phyloP scores from a whole-genome alignment of 1,140 invertebrate species.

The Tetragnatha versicolor region DNA sequence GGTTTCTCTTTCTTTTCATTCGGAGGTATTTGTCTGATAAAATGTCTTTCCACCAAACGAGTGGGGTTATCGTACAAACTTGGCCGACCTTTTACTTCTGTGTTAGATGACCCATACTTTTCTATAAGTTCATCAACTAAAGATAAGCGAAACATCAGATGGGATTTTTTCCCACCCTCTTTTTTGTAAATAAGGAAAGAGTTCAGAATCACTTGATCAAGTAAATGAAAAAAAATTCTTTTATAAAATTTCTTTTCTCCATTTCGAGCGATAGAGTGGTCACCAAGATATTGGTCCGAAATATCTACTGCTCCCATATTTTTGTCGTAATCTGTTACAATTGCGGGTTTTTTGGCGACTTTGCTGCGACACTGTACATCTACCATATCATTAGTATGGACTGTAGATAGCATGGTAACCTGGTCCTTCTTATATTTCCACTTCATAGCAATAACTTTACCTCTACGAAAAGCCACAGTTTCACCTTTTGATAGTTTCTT shows the following conservation, averaged over 20 bases:
- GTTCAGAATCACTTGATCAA: constrained; percentile 26
- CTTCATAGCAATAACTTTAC: constrained; percentile 23
- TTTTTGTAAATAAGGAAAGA: constrained; percentile 24
- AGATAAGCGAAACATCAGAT: constrained; percentile 17
- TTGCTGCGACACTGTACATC: background rate
- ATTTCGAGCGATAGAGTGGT: constrained; percentile 25
- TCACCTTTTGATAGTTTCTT: constrained; percentile 17
- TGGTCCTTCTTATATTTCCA: constrained; percentile 29
- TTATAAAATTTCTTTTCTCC: constrained; percentile 19
- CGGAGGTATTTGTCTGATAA: background rate
- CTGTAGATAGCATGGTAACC: constrained; percentile 22
- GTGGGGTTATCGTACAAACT: background rate
- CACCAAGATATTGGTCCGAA: constrained; percentile 30
- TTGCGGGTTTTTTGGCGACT: constrained; percentile 14
- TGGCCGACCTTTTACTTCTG: background rate
- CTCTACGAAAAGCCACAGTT: constrained; percentile 21
- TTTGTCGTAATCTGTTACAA: constrained; percentile 30
- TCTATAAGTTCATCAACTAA: constrained; percentile 12
- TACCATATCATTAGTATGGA: constrained; percentile 20
- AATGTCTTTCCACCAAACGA: background rate
- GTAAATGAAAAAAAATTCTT: constrained; percentile 25
- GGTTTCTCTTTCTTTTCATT: constrained; percentile 12
- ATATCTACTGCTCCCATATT: constrained; percentile 25
- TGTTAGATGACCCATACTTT: background rate
- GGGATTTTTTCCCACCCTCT: background rate